These are phyloP conservation scores for Dryobota labecula DNA, from an alignment of 2,888 invertebrate species.

Conservation along the genomic window DNA sequence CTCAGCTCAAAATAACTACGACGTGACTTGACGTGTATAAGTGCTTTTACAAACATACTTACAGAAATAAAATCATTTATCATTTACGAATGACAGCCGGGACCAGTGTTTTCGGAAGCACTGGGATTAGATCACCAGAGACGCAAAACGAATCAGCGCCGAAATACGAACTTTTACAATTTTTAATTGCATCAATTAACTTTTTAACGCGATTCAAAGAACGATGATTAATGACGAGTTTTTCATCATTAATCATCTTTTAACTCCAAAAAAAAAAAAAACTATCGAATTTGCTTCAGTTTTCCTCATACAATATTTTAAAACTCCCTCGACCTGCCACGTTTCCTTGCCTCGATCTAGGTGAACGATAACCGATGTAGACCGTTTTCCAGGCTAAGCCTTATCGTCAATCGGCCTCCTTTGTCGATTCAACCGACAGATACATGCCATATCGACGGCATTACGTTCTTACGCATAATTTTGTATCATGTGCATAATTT, in stretches of 20 bases:
- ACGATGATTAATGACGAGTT: background rate
- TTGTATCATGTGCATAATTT: constrained; percentile 38
- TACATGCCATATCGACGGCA: constrained; percentile 27
- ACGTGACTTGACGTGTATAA: too few species aligned
- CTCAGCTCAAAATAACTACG: too few species aligned
- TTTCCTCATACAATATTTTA: constrained; percentile 18
- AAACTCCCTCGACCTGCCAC: background rate
- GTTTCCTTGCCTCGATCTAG: constrained; percentile 57
- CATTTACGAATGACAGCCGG: too few species aligned
- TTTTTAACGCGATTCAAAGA: background rate
- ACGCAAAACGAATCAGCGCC: background rate
- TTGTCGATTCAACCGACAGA: constrained; percentile 41
- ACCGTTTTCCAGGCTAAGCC: constrained; percentile 61
- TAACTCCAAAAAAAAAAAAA: background rate
- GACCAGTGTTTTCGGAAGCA: background rate
- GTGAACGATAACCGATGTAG: constrained; percentile 60
- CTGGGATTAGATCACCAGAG: background rate
- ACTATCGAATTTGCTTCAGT: background rate
- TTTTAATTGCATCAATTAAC: background rate
- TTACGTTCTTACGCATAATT: constrained; percentile 28
- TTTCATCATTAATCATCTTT: background rate
- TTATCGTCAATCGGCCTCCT: constrained; percentile 76
- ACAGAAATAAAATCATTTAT: too few species aligned
- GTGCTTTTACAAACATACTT: too few species aligned
- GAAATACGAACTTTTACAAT: background rate